These are phyloP conservation scores for Araneus ventricosus DNA, from an alignment of 1,140 invertebrate genomes.

Conservation along the genomic window DNA sequence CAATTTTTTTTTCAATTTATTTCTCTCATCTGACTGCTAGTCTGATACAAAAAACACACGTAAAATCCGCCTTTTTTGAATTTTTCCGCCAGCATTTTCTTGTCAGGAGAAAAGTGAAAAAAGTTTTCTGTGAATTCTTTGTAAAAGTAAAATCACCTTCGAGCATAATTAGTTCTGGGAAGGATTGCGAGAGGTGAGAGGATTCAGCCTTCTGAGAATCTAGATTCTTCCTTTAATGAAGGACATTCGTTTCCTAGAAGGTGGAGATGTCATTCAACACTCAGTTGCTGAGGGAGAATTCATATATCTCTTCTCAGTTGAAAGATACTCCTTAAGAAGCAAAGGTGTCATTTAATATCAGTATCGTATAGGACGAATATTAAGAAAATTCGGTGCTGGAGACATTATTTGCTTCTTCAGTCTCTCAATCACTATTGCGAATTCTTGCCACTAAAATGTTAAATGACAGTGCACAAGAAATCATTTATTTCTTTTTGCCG, in stretches of 20 bases:
- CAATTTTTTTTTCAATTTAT: too few relatives aligned
- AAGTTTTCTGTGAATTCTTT: background rate
- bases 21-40: background rate
- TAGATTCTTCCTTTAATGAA: background rate
- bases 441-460: too few relatives aligned
- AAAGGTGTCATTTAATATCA: background rate
- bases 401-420: too few relatives aligned
- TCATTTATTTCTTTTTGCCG: too few relatives aligned
- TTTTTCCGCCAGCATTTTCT: background rate
- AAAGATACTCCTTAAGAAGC: background rate
- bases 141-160: background rate
- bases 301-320: background rate
- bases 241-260: background rate
- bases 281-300: background rate
- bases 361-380: background rate
- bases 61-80: background rate
- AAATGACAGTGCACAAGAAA: too few relatives aligned
- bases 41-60: background rate
- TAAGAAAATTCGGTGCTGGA: too few relatives aligned
- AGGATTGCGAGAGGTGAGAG: background rate
- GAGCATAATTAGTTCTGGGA: constrained; percentile 34
- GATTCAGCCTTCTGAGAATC: constrained; percentile 1
- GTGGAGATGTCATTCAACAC: background rate
- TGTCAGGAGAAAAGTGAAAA: background rate
- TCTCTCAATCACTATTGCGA: too few relatives aligned